Base-by-base conservation (phyloP, 2,797 vertebrate species). In the Hyperoplus immaculatus region DNA sequence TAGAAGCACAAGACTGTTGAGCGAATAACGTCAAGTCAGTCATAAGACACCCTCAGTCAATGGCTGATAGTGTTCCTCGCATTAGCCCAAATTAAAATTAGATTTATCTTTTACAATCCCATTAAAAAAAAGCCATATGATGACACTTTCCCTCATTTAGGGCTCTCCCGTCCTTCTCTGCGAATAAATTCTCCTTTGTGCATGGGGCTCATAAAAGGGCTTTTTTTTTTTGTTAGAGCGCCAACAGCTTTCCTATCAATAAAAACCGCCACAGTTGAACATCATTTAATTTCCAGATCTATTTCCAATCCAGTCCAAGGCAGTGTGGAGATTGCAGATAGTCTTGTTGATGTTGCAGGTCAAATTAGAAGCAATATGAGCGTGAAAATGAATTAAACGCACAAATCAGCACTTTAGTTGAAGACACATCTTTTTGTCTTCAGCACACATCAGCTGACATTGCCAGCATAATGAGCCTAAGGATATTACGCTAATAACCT, bases 41-140 rank as follows among this genome's bases (percentile, higher is more conserved):
- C 95, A 95, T 92, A 91, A 95, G 92, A 95, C 93, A 88, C 91
- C 72, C 82, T 72, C 10, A 50, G 76, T 94, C 92, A 94, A 95
- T 93, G 86, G 92, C 79, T 72, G 87, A 92, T 92, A 93, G 90
- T 93, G 93, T 95, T 94, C 94, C 80, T 91, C 87, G 50, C 87
- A 93, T 95, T 94, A 93, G 88, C 64, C 83, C 85, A 89, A 93
- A 94, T 94, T 92, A 93, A 93, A 94, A 94, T 93, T 82, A 94
- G 92, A 94, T 95, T 87, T 87, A 92, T 93, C 90, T 94, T 92
- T 92, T 92, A 90, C 88, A 88, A 90, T 86, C 86, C 90, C 88
- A 93, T 88, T 92, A 86, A 78, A 86, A 90, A 88, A 92, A 91
- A 86, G 73, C 82, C 91, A 88, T 93, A 88, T 88, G 89, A 94